Base-by-base conservation (phyloP, 2,797 vertebrate genomes). In the Tympanoctomys barrerae region DNA sequence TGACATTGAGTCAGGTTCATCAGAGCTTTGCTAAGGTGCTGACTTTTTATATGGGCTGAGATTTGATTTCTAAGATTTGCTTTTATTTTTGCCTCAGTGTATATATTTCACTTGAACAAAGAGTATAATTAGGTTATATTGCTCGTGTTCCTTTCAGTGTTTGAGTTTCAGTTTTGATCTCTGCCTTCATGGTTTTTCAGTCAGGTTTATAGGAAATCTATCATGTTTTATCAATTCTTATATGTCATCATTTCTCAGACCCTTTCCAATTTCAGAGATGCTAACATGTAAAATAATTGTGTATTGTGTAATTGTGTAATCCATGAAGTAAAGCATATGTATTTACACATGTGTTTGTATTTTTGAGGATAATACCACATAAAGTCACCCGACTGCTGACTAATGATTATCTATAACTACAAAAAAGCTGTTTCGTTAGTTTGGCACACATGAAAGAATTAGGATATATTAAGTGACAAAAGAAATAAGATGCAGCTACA, bases 401-500 rank as follows among this genome's bases (percentile, higher is more conserved):
- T 71, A 18, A 2, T 90, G 70, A 49, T 89, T 94, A 81, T 31
- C 54, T 75, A 39, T 73, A 24, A 62, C 73, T 21, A 61, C 22
- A n/a, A 49, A 90, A 89, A 42, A 39, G 22, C 26, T 2, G 0
- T 87, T 8, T 91, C 52, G 19, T 33, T 87, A 16, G 13, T 77
- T 68, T 96, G 83, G 49, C 21, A 49, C 18, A 92, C 21, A 7
- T 75, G 66, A 81, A 86, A 91, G 81, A 78, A 13, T 84, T 36
- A 64, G 54, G 22, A 52, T 52, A 92, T 64, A 91, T 89, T 89
- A 85, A 94, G 49, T 92, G 22, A 81, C 19, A 86, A 77, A 86
- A 89, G 80, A 80, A 86, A 42, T 59, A 57, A 90, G 94, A 80
- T 71, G 39, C 39, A 89, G 71, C 62, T 84, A 85, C 36, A 57